Base-by-base conservation (phyloP, 2,113 vertebrate genomes). In the Jaculus jaculus region DNA sequence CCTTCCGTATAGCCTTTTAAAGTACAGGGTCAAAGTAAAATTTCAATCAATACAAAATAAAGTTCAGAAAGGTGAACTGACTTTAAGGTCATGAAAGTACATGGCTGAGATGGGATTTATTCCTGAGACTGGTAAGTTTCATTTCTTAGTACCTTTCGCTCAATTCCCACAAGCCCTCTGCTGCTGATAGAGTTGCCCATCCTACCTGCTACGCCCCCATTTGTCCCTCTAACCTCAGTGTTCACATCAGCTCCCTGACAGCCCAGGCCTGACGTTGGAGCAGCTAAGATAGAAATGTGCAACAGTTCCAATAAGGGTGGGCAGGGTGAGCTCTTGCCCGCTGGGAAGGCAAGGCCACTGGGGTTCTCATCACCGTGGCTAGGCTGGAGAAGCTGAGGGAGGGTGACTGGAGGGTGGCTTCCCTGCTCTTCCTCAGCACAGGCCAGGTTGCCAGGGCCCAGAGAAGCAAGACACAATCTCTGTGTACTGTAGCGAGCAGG, bases 331-430 rank as follows among this genome's bases (percentile, higher is more conserved):
- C 21, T 74, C 26, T 42, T 47, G 79, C 47, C 61, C 75, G 60
- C 58, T 94, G 94, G 73, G 87, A 93, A 39, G 84, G 60, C 58
- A 73, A 96, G 87, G 72, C 16, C 75, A 10, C 89, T 4, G 79
- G 20, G 17, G 81, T 95, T 95, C 95, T 91, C 94, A 78, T 68
- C 23, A 0, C 2, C 3, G 74, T n/a, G 75, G 39, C 32, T 28
- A 37, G 37, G 68, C 85, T n/a, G 16, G 68, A 30, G 77, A 69
- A 9, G n/a, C 66, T 17, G 5, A 39, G 65, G 71, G 61, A 24
- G 58, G 63, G 34, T 12, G 3, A 60, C 37, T 68, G n/a, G 71
- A 66, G 72, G 23, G 5, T 13, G 28, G 28, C 17, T 69, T 37
- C 32, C 34, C 68, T 80, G n/a, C 78, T 7, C 24, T 26, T 65